Evolutionary conservation across 2,888 invertebrate genomes (phyloP).

Genomic region (Anagyrus pseudococci): DNA sequence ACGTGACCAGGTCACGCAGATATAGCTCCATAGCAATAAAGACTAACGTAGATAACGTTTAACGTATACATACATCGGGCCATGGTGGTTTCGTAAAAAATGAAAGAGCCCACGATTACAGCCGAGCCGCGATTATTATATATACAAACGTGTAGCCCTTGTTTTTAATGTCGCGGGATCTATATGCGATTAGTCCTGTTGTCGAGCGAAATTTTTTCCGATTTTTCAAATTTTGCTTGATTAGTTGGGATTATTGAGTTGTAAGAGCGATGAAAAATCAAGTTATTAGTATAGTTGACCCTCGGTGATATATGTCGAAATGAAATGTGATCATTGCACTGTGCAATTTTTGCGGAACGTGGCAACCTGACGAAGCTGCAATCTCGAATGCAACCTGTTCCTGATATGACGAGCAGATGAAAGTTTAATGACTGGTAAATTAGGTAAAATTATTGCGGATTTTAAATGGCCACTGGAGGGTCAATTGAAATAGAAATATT

Average conservation of each 20-base stretch:
- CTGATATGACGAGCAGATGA: constrained; percentile 13
- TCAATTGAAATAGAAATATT: constrained; percentile 17
- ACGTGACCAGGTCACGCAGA: constrained; percentile 44
- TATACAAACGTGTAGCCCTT: constrained; percentile 4
- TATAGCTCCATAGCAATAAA: constrained; percentile 52
- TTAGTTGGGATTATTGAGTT: too few species aligned
- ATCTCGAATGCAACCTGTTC: too few species aligned
- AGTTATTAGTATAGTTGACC: too few species aligned
- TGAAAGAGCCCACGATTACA: constrained; percentile 27
- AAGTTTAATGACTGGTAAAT: constrained; percentile 22
- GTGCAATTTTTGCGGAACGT: too few species aligned
- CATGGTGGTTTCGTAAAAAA: constrained; percentile 52
- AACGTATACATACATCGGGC: constrained; percentile 38
- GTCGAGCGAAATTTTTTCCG: too few species aligned
- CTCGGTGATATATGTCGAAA: too few species aligned
- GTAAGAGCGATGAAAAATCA: too few species aligned
- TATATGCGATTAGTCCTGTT: too few species aligned
- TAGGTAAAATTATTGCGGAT: constrained; percentile 12
- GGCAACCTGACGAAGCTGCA: too few species aligned
- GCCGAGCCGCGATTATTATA: constrained; percentile 6
- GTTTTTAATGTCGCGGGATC: too few species aligned
- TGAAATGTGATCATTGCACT: too few species aligned
- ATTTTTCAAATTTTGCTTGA: too few species aligned
- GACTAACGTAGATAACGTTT: constrained; percentile 41
- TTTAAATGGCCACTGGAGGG: constrained; percentile 19